Evolutionary conservation across 1,140 invertebrate genomes (phyloP).

Genomic region (Habropoda laboriosa): DNA sequence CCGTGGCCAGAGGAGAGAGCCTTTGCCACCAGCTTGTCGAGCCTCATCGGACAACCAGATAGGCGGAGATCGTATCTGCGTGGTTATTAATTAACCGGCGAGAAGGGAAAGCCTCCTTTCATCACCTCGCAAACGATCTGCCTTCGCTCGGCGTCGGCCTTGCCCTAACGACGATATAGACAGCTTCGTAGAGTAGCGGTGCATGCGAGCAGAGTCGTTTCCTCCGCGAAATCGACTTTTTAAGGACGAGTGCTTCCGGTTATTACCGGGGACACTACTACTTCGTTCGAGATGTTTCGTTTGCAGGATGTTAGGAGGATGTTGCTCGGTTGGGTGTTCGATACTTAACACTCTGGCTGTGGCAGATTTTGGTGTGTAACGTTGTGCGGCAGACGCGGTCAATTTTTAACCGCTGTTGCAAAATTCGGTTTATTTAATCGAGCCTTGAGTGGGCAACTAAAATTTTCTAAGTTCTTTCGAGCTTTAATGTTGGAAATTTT

Average conservation of each 20-base stretch:
- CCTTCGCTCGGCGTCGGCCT: conserved; percentile 48
- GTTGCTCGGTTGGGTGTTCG: too few relatives aligned
- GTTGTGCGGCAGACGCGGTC: too few relatives aligned
- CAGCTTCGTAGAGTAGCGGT: background rate
- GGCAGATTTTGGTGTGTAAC: too few relatives aligned
- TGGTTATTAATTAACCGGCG: conserved; percentile 81
- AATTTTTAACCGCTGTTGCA: too few relatives aligned
- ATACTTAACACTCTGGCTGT: too few relatives aligned
- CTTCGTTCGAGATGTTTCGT: too few relatives aligned
- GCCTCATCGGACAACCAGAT: conserved; percentile 72
- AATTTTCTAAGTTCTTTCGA: too few relatives aligned
- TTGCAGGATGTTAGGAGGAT: too few relatives aligned
- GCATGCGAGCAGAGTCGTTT: too few relatives aligned
- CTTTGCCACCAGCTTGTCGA: conserved; percentile 75
- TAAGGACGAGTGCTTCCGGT: background rate
- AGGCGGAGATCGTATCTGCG: conserved; percentile 80
- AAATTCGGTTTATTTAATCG: too few relatives aligned
- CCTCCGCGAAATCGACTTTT: background rate
- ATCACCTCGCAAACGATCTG: conserved; percentile 78
- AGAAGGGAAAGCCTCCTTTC: conserved; percentile 80
- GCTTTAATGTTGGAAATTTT: too few relatives aligned
- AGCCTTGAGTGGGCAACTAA: too few relatives aligned
- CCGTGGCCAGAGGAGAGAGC: conserved; percentile 60
- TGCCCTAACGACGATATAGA: conserved; percentile 41
- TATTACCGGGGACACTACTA: background rate